Evolutionary conservation across 2,888 invertebrate species (phyloP).

Genomic region (Conops quadrifasciatus): DNA sequence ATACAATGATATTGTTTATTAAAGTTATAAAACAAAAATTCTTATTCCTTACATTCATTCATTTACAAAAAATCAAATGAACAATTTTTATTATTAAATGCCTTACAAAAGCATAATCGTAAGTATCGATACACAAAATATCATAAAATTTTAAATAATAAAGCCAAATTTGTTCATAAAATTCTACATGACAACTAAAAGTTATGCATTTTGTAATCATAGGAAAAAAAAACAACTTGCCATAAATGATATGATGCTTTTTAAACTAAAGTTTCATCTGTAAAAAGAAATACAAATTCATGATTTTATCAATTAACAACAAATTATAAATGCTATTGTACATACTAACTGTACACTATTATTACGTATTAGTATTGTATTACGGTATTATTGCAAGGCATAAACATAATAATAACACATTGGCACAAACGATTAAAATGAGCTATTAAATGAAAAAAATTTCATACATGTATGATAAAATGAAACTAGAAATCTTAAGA

Average conservation of each 20-base stretch:
- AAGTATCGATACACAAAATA: no score
- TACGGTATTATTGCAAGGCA: not conserved
- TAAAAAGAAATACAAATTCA: slow-evolving; percentile 48
- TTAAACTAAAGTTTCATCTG: slow-evolving; percentile 59
- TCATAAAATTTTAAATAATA: no score
- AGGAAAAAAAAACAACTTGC: not conserved
- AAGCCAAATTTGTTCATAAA: no score
- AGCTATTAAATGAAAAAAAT: slow-evolving; percentile 36
- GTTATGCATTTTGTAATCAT: slow-evolving; percentile 4
- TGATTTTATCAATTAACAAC: not conserved
- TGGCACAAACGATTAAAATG: slow-evolving; percentile 58
- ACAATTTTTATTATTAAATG: no score
- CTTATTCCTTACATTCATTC: no score
- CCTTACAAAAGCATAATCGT: no score
- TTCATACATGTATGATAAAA: slow-evolving; percentile 13
- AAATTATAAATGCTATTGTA: slow-evolving; percentile 19
- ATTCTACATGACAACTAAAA: not conserved
- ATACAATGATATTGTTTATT: no score
- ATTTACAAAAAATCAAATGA: no score
- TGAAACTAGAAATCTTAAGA: not conserved
- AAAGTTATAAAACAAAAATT: no score
- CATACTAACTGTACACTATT: slow-evolving; percentile 4
- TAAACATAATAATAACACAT: slow-evolving; percentile 52
- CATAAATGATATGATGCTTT: slow-evolving; percentile 26
- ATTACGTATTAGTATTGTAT: not conserved